A percentile compares a stretch with the other conserved stretches of the same genome.
phyloP scores from a whole-genome alignment of 2,797 vertebrate genomes.

The Hydrophis major region DNA sequence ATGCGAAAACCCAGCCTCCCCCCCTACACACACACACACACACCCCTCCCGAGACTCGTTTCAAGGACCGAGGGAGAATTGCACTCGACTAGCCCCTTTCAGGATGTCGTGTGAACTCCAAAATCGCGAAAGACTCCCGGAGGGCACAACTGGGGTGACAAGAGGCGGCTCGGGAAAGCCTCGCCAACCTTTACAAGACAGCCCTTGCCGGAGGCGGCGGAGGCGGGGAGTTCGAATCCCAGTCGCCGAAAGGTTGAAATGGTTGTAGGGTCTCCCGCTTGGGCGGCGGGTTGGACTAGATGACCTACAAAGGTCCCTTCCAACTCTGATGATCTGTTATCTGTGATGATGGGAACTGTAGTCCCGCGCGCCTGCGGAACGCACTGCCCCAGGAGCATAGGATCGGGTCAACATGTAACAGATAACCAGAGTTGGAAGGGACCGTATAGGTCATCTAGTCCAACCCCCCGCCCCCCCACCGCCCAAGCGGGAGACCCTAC shows the following conservation, averaged over 20 bases:
- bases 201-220: neutral
- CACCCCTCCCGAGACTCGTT: neutral
- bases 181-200: neutral
- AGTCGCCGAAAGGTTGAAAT: too few species aligned
- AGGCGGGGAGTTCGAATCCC: too few species aligned
- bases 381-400: neutral
- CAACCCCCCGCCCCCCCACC: too few species aligned
- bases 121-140: too few species aligned
- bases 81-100: neutral
- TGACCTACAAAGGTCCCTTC: too few species aligned
- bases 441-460: too few species aligned
- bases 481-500: too few species aligned
- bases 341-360: neutral
- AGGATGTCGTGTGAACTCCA: neutral
- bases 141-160: neutral
- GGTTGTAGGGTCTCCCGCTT: too few species aligned
- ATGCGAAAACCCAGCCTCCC: neutral
- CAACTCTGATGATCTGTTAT: too few species aligned
- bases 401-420: too few species aligned
- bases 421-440: too few species aligned
- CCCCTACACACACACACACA: fast-evolving
- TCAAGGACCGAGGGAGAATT: neutral
- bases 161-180: neutral
- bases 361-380: neutral
- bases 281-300: too few species aligned